Evolutionary conservation across 2,113 vertebrate genomes (phyloP), one percentile per base, ranked within the genome.

Genomic region (Sisor rabdophorus): DNA sequence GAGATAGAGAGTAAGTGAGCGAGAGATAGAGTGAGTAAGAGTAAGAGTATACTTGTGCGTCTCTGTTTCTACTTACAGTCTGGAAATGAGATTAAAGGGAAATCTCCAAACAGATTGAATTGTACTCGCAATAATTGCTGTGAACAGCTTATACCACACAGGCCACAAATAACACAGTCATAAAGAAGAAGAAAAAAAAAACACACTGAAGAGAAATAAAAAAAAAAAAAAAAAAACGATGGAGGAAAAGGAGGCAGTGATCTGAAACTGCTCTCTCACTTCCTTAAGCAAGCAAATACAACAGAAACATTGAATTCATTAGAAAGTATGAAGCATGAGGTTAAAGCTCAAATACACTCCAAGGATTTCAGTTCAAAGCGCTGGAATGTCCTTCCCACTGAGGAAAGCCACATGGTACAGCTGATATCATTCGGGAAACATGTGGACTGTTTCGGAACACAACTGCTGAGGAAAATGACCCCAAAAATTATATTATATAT

Each of bases 71-170:
- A 82, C 55, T 87, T 87, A 85, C 56, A 22, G 78, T 19, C 89
- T 90, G 72, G 75, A 92, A 89, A 92, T 89, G 82, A 87, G 80
- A 87, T 88, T 86, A 90, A 87, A 85, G 78, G 84, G 80, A 88
- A 90, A 85, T 87, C 86, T 86, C 88, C 83, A 85, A 90, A 88
- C 88, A 91, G 40, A 48, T 84, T 87, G 85, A 92, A 87, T 89
- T 89, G 88, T 89, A 90, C 89, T 89, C 88, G 87, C 88, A 84
- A 87, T 91, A 88, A 90, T 88, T 90, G 87, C 89, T 87, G 89
- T 89, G 91, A 91, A 90, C 90, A 91, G 88, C 87, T 92, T 90
- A 89, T 88, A 88, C 86, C 89, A 86, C 64, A 75, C 87, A 89
- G 87, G 87, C 90, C 88, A 73, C 88, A 91, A 89, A 85, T 87